A percentile compares a stretch with the other conserved stretches of the same genome.
Conservation (phyloP, 1,140 invertebrate genomes). For the Eupeodes corollae region DNA sequence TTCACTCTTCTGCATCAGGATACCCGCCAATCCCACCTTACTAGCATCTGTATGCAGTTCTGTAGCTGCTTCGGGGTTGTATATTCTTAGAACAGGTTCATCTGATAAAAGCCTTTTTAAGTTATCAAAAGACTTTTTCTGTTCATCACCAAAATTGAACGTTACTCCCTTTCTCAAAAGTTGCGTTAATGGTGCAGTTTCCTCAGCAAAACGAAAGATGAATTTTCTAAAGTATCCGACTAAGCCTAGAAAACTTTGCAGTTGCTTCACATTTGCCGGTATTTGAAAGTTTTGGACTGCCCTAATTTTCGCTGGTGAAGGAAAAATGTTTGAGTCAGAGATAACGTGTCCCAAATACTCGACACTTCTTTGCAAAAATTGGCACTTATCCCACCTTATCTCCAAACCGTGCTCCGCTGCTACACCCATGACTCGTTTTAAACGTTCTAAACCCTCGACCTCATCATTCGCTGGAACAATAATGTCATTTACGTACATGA, state of each 20-base stretch:
- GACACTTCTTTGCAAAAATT: constrained; percentile 9
- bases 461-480: not conserved
- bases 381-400: constrained; percentile 15
- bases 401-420: not conserved
- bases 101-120: constrained; percentile 2
- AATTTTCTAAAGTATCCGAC: constrained; percentile 30
- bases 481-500: constrained; percentile 2
- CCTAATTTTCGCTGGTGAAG: constrained; percentile 15
- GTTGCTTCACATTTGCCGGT: constrained; percentile 16
- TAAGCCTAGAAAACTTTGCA: constrained; percentile 30
- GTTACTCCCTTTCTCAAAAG: constrained; percentile 13
- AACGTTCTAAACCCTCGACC: not conserved
- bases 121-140: not conserved
- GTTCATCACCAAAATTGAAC: not conserved
- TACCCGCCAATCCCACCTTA: constrained; percentile 15
- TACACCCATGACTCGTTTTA: not conserved
- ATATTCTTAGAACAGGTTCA: constrained; percentile 28
- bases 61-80: constrained; percentile 13
- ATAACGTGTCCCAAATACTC: constrained; percentile 15
- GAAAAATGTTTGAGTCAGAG: constrained; percentile 15
- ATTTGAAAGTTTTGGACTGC: too few relatives aligned
- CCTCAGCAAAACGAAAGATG: constrained; percentile 19
- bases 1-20: constrained; percentile 19
- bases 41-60: constrained; percentile 32
- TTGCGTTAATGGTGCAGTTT: constrained; percentile 18